These are phyloP conservation scores for Drosophila fulvimacula DNA, from an alignment of 2,888 invertebrate genomes.

Conservation along the genomic window DNA sequence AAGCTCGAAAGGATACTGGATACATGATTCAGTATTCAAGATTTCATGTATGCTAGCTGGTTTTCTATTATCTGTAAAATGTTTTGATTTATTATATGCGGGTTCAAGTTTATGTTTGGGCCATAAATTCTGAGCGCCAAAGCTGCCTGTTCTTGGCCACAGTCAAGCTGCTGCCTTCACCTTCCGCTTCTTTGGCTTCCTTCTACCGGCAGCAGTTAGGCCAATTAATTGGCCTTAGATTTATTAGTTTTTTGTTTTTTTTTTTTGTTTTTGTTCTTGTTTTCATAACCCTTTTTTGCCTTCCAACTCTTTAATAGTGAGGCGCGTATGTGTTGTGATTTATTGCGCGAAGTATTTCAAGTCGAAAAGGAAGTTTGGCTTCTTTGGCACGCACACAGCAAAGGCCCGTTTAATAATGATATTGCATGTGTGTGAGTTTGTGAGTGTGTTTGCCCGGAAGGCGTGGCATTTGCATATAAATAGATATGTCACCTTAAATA, in stretches of 20 bases:
- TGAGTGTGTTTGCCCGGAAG: conserved; percentile 24
- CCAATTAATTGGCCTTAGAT: conserved; percentile 77
- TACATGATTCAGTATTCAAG: conserved; percentile 30
- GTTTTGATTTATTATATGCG: conserved; percentile 77
- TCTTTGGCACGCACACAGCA: conserved; percentile 43
- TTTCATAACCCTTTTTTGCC: conserved; percentile 21
- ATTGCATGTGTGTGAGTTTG: conserved; percentile 7
- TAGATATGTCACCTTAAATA: conserved; percentile 74
- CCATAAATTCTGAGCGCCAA: conserved; percentile 64
- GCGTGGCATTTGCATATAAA: conserved; percentile 75
- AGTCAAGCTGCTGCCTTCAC: not conserved
- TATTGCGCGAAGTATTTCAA: conserved; percentile 59
- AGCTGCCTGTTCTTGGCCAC: conserved; percentile 14
- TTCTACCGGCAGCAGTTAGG: conserved; percentile 72
- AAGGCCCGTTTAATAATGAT: conserved; percentile 18
- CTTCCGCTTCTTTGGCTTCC: conserved; percentile 7
- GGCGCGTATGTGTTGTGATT: conserved; percentile 66
- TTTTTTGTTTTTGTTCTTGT: too few species aligned
- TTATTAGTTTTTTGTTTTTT: conserved; percentile 75
- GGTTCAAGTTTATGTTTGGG: conserved; percentile 74
- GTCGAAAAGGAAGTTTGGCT: conserved; percentile 43
- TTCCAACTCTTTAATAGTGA: not conserved
- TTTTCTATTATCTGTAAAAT: conserved; percentile 75
- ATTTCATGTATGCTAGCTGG: conserved; percentile 49
- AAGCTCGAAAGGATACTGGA: conserved; percentile 15